Evolutionary conservation across 2,113 vertebrate genomes (phyloP).

Genomic region (mouse (Mus musculus)): DNA sequence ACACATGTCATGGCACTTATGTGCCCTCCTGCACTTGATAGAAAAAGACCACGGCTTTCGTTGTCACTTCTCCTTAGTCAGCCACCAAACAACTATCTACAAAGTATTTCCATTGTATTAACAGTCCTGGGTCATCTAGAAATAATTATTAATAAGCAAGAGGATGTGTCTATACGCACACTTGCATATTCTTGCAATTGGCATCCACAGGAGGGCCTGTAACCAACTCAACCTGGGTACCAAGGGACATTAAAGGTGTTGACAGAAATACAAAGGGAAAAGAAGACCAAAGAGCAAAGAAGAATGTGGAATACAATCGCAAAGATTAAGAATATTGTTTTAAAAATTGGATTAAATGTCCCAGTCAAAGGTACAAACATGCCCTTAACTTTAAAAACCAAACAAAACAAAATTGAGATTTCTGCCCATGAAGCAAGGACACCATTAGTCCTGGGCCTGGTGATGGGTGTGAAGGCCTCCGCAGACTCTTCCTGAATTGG

Average conservation of each 20-base stretch:
- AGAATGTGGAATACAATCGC: neutral
- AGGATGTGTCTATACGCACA: neutral
- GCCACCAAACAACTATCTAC: neutral
- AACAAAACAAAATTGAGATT: too few species aligned
- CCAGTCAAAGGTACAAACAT: neutral
- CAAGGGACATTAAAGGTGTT: neutral
- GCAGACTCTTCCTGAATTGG: neutral
- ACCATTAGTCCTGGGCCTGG: too few species aligned
- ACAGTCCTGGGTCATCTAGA: neutral
- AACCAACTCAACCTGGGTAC: neutral
- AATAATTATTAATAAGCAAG: neutral
- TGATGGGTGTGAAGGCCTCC: too few species aligned
- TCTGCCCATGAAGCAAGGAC: too few species aligned
- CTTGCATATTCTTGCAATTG: neutral
- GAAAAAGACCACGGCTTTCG: neutral
- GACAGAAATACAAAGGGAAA: neutral
- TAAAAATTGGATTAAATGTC: neutral
- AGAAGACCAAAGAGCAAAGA: neutral
- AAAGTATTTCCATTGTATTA: neutral
- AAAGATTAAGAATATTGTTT: conserved; percentile 69
- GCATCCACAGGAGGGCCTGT: neutral
- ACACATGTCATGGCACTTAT: too few species aligned
- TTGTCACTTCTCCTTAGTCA: neutral
- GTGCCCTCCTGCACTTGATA: too few species aligned
- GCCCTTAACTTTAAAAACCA: too few species aligned